A percentile compares a stretch with the other conserved stretches of the same genome.
These are phyloP conservation scores for Pseudococcus viburni DNA, from an alignment of 2,888 invertebrate genomes.

Conservation along the genomic window DNA sequence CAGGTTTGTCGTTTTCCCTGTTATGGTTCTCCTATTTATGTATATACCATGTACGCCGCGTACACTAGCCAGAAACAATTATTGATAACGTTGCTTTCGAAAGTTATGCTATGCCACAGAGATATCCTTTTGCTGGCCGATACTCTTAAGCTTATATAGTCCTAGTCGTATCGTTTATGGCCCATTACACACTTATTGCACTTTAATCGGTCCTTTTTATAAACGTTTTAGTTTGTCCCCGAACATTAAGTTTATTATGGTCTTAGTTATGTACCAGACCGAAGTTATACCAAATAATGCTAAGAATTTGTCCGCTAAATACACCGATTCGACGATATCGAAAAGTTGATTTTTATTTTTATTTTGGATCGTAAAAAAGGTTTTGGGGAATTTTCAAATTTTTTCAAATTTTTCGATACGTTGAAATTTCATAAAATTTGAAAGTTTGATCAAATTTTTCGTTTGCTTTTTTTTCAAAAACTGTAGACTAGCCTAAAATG, in stretches of 20 bases:
- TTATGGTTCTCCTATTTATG: conserved; percentile 57
- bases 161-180: conserved; percentile 66
- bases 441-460: no score
- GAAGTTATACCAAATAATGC: conserved; percentile 35
- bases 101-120: conserved; percentile 34
- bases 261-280: conserved; percentile 62
- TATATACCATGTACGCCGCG: conserved; percentile 1
- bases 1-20: conserved; percentile 57
- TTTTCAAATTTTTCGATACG: no score
- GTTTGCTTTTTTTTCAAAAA: no score
- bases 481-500: no score
- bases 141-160: conserved; percentile 62
- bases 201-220: conserved; percentile 66
- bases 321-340: conserved; percentile 6
- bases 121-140: conserved; percentile 57
- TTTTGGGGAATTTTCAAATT: background rate
- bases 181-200: conserved; percentile 66
- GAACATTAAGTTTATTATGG: conserved; percentile 63
- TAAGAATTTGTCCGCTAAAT: conserved; percentile 16
- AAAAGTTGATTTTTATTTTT: conserved; percentile 19
- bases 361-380: background rate
- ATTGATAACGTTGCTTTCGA: conserved; percentile 56
- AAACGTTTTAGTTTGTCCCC: conserved; percentile 46
- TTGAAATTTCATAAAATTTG: no score
- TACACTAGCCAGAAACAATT: conserved; percentile 49